Conservation (phyloP, 2,888 invertebrate species). For the Malacosoma neustria region DNA sequence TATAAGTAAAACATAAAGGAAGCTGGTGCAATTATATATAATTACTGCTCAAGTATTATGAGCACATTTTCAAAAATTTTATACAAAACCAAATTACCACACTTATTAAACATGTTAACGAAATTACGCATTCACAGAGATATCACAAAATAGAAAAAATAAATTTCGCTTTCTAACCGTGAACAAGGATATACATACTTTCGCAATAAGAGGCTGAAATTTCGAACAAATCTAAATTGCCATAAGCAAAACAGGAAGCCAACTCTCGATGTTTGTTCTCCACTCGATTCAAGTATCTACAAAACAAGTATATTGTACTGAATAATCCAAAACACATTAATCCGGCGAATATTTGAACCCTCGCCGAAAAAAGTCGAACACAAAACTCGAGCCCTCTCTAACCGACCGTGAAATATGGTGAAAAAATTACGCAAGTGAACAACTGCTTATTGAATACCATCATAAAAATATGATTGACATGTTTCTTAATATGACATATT, state of each 20-base stretch:
- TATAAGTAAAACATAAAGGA: too few relatives aligned
- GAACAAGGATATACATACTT: neutral
- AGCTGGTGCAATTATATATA: too few relatives aligned
- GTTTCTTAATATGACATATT: slow-evolving; percentile 74
- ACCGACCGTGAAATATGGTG: slow-evolving; percentile 65
- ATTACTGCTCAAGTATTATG: too few relatives aligned
- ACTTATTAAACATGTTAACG: neutral
- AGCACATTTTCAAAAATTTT: too few relatives aligned
- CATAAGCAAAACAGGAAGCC: slow-evolving; percentile 44
- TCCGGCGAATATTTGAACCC: slow-evolving; percentile 33
- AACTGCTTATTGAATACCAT: slow-evolving; percentile 55
- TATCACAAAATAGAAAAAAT: slow-evolving; percentile 1
- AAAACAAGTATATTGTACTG: slow-evolving; percentile 33
- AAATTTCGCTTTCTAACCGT: slow-evolving; percentile 1
- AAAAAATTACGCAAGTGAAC: slow-evolving; percentile 68
- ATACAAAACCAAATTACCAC: slow-evolving; percentile 1
- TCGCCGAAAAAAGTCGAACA: slow-evolving; percentile 28
- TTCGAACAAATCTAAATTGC: slow-evolving; percentile 6
- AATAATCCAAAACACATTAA: slow-evolving; percentile 35
- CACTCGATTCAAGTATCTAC: slow-evolving; percentile 25
- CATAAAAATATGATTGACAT: slow-evolving; percentile 75
- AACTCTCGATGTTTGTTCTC: slow-evolving; percentile 41
- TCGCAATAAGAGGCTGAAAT: neutral
- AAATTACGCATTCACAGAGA: neutral
- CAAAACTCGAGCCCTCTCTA: slow-evolving; percentile 32